Base-by-base conservation (phyloP, 37 sponge, comb jelly and placozoan species). In the Haliclona indistincta region DNA sequence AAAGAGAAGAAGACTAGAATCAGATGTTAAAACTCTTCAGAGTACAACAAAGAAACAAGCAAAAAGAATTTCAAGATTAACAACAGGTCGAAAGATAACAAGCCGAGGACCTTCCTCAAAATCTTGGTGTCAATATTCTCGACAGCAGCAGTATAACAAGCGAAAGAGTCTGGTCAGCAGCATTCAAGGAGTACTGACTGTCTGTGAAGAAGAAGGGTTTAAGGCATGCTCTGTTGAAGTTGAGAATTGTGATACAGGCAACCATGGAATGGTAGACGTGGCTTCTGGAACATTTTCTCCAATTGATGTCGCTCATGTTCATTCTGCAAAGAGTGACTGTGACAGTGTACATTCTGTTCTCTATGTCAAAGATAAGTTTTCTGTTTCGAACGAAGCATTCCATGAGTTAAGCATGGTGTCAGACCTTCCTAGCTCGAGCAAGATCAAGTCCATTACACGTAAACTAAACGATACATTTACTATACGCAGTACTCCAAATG, bases 341-440 rank as follows among this genome's bases (percentile, higher is more conserved):
- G 58, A 72, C 58, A 54, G 4, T 28, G 25, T 72, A 5, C 6
- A 72, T 38, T 53, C 30, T 54, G 30, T 54, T 5, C 58, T 70
- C 8, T 44, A 29, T 70, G 52, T 70, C 5, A 72, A 72, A 34
- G 73, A 72, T 33, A n/a, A 22, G 10, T 72, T 32, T 54, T 30
- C 7, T 34, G 33, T 72, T 6, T 72, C 73, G 29, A 43, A 37
- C 19, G 70, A n/a, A 44, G 70, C 80, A 4, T 80, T 58, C 40
- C 64, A 70, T 44, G 80, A 69, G 6, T 45, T 80, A 1, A 35
- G 45, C 40, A 28, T 26, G 34, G 37, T 44, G 2, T 64, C 20
- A 30, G 32, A 43, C 25, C 1, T 63, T 4, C 66, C 72, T 35
- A 4, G 41, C n/a, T 30, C 38, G 6, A 29, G 56, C 42, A 41